phyloP scores from a whole-genome alignment of 1,140 invertebrate species.

The Colletes latitarsis region DNA sequence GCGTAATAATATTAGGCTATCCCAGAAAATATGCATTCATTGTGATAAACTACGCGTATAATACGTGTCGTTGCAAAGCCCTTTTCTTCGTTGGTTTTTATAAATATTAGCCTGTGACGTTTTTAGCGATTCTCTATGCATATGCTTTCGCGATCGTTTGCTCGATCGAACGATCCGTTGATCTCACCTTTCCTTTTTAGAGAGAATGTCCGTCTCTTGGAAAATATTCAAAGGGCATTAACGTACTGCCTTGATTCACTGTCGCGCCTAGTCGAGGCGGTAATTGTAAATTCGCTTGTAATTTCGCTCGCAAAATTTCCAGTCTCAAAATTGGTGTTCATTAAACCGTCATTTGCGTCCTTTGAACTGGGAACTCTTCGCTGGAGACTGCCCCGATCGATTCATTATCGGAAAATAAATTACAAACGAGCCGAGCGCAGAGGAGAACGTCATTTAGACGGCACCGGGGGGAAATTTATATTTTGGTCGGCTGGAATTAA shows the following conservation, averaged over 20 bases:
- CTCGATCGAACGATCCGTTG: neutral
- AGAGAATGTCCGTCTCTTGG: too few relatives aligned
- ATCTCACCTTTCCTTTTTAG: neutral
- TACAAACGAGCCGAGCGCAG: neutral
- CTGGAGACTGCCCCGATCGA: conserved; percentile 2
- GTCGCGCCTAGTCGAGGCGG: neutral
- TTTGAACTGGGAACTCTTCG: neutral
- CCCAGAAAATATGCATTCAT: too few relatives aligned
- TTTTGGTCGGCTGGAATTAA: too few relatives aligned
- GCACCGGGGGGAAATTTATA: neutral
- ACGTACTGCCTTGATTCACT: neutral
- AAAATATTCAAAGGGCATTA: neutral
- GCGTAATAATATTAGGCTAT: neutral
- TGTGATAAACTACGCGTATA: too few relatives aligned
- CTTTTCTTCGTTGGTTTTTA: too few relatives aligned
- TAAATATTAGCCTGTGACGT: too few relatives aligned
- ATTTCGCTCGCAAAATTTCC: conserved; percentile 2
- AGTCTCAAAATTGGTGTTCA: conserved; percentile 25
- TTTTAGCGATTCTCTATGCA: too few relatives aligned
- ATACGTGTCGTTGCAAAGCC: too few relatives aligned
- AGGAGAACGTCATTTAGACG: conserved; percentile 4
- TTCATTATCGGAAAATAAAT: conserved; percentile 34
- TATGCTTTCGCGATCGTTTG: too few relatives aligned
- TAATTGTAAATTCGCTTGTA: conserved; percentile 18
- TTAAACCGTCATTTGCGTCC: conserved; percentile 37